Percentiles rank a stretch among this genome's conserved stretches.
Conservation (phyloP, 1,140 invertebrate species). For the Pogonognathellus flavescens region DNA sequence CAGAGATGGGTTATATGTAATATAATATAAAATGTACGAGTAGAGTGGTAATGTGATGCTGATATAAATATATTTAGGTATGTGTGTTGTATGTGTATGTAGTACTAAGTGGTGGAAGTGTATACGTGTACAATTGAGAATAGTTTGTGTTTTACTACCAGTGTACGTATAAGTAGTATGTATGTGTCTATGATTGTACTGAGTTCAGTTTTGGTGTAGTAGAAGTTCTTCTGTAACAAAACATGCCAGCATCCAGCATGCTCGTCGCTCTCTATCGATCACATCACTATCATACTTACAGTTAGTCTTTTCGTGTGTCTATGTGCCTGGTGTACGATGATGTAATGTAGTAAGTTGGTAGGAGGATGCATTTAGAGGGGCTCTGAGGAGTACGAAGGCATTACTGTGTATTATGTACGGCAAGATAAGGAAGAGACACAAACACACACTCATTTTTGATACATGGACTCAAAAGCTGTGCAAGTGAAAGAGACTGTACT, state of each 20-base stretch:
- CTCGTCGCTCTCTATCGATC: constrained; percentile 22
- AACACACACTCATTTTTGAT: background rate
- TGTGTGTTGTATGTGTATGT: background rate
- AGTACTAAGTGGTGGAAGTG: background rate
- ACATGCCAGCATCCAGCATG: background rate
- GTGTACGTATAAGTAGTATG: background rate
- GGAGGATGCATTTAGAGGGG: background rate
- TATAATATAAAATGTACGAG: background rate
- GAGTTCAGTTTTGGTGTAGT: background rate
- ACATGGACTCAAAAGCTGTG: background rate
- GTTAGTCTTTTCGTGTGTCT: background rate
- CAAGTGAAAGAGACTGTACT: background rate
- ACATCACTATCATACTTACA: constrained; percentile 2
- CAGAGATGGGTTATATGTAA: background rate
- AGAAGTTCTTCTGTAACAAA: background rate
- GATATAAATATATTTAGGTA: background rate
- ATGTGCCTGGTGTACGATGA: background rate
- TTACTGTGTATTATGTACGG: background rate
- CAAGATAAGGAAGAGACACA: background rate
- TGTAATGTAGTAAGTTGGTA: background rate
- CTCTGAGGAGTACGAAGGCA: background rate
- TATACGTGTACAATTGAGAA: too few species aligned
- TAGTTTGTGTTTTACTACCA: background rate
- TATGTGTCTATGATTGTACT: background rate
- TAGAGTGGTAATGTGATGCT: background rate